Evolutionary conservation across 2,113 vertebrate genomes (phyloP), one percentile per base, ranked within the genome.

Genomic region (Aspidoscelis tigris): DNA sequence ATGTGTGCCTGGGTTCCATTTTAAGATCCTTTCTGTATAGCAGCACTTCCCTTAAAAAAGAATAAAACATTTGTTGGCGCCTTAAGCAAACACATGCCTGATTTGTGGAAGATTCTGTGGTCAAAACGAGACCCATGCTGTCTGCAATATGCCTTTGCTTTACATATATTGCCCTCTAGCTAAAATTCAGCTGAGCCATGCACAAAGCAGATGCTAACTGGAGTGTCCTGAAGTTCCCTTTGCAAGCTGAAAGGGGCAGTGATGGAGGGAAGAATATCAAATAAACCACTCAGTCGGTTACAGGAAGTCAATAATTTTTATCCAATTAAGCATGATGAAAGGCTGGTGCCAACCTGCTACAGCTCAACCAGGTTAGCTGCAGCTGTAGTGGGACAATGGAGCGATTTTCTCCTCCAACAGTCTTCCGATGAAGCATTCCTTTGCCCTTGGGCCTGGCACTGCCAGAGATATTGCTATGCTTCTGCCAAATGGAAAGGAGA

Each of bases 241-340:
- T 87, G 73, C 85, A 80, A 82, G 88, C 16, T 21, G 61, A 86
- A 26, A 85, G 82, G 58, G 2, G 81, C 71, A 33, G 68, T 64
- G 77, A 20, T 39, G 5, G 22, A 2, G n/a, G 2, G 55, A 14
- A 50, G 14, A 2, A 26, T 61, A 39, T 68, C 61, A 68, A 24
- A 72, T 43, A 84, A 90, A 5, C 68, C 78, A 70, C 72, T 68
- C 47, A 78, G 78, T 68, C 47, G 76, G 78, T 78, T 83, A 41
- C 74, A 83, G 81, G 88, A 88, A 93, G 78, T 87, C 81, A 87
- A 84, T 90, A 74, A 85, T 94, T 89, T 83, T 75, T 64, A 78
- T 88, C 82, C 76, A 89, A 77, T 93, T 89, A 89, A 33, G 39
- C 80, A 86, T 85, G 41, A 43, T 83, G 86, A 92, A 21, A 61